phyloP scores from a whole-genome alignment of 2,797 vertebrate species.

The Danio aesculapii region DNA sequence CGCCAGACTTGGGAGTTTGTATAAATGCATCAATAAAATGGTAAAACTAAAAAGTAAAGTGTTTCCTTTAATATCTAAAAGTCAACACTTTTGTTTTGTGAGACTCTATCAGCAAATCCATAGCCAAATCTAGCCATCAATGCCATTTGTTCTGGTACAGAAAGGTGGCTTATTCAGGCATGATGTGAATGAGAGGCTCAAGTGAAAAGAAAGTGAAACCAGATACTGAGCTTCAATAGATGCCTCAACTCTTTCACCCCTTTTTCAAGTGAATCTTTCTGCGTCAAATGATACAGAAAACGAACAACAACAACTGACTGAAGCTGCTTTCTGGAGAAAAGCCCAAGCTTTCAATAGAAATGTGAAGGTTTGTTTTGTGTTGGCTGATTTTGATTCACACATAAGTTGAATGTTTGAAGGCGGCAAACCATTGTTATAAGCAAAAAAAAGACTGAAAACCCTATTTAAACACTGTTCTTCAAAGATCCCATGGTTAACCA shows the following conservation, averaged over 20 bases:
- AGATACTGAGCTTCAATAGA: no score
- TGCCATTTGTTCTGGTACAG: background rate
- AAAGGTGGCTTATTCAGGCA: background rate
- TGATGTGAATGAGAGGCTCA: background rate
- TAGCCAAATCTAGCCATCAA: no score
- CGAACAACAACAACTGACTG: background rate
- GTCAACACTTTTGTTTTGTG: background rate
- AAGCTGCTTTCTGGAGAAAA: background rate
- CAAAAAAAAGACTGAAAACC: conserved; percentile 48
- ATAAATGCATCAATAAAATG: no score
- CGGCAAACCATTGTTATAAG: background rate
- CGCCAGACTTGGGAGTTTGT: no score
- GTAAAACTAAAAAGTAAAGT: no score
- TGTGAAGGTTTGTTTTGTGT: background rate
- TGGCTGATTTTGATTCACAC: background rate
- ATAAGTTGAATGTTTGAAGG: background rate
- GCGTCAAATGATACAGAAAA: background rate
- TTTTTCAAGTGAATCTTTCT: background rate
- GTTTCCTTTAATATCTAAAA: background rate
- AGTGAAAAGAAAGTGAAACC: background rate
- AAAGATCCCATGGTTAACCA: conserved; percentile 29
- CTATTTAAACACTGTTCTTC: conserved; percentile 52
- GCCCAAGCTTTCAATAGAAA: conserved; percentile 31
- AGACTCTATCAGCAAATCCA: background rate
- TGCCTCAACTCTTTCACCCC: no score